Evolutionary conservation across 2,797 vertebrate genomes (phyloP).

Genomic region (Microctenopoma stevenorrisi): DNA sequence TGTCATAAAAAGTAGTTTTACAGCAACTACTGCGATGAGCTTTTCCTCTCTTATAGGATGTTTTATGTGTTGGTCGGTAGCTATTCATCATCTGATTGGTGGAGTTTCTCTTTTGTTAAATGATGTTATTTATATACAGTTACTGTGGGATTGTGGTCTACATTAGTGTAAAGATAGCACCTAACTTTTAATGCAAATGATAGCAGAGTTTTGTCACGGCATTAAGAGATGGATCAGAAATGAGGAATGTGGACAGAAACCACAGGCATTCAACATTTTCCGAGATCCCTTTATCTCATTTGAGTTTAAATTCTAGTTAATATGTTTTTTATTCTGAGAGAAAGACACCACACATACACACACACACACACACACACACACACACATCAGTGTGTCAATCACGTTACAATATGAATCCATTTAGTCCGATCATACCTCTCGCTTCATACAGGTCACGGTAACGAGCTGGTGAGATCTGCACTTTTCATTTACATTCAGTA

Average conservation of each 20-base stretch:
- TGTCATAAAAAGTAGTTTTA: background rate
- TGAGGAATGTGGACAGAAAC: too few species aligned
- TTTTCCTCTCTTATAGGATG: background rate
- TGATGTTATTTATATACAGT: too few species aligned
- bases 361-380: too few species aligned
- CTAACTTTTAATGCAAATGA: background rate
- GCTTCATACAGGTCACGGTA: background rate
- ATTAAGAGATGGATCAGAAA: background rate
- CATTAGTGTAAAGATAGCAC: background rate
- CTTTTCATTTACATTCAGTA: conserved; percentile 22
- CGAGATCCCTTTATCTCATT: too few species aligned
- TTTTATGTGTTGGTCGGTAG: background rate
- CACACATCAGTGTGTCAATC: too few species aligned
- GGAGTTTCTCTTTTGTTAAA: background rate
- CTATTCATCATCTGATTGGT: background rate
- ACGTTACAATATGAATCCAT: background rate
- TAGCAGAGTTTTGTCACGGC: conserved; percentile 1
- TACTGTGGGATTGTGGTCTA: background rate
- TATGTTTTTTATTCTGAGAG: too few species aligned
- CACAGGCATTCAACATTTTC: too few species aligned
- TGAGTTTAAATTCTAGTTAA: too few species aligned
- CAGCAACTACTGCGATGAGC: background rate
- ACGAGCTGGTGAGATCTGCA: background rate
- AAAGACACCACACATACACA: too few species aligned
- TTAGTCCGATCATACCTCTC: background rate